These are phyloP conservation scores for Crotalus tigris DNA, from an alignment of 2,113 vertebrate genomes.

Conservation along the genomic window DNA sequence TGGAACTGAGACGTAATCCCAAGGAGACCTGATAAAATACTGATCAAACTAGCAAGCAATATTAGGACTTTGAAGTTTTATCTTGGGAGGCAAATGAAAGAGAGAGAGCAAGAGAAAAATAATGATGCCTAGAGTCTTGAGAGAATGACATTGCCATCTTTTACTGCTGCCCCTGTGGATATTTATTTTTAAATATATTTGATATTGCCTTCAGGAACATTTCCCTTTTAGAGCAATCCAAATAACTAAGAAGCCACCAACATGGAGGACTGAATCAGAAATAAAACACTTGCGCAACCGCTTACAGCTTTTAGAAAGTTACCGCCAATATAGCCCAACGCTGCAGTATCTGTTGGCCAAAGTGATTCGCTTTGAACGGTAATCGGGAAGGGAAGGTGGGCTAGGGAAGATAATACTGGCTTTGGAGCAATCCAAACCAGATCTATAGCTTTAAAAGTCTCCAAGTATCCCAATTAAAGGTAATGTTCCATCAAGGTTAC, in stretches of 20 bases:
- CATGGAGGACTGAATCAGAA: constrained; percentile 59
- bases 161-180: not conserved
- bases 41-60: not conserved
- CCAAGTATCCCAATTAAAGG: not conserved
- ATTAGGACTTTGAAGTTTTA: constrained; percentile 8
- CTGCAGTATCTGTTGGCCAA: constrained; percentile 64
- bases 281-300: constrained; percentile 54
- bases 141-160: not conserved
- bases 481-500: not conserved
- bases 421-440: not conserved
- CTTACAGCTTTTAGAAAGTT: constrained; percentile 54
- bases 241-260: constrained; percentile 54
- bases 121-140: constrained; percentile 22
- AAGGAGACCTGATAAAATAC: not conserved
- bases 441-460: not conserved
- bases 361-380: constrained; percentile 70
- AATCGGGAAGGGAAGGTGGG: not conserved
- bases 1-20: not conserved
- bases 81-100: not conserved
- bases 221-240: constrained; percentile 64
- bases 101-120: constrained; percentile 18
- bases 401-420: not conserved
- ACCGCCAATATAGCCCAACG: constrained; percentile 48
- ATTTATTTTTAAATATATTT: constrained; percentile 17
- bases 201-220: constrained; percentile 61